A percentile compares a stretch with the other conserved stretches of the same genome.
Conservation (phyloP, 2,113 vertebrate species). For the Accipiter cooperii region DNA sequence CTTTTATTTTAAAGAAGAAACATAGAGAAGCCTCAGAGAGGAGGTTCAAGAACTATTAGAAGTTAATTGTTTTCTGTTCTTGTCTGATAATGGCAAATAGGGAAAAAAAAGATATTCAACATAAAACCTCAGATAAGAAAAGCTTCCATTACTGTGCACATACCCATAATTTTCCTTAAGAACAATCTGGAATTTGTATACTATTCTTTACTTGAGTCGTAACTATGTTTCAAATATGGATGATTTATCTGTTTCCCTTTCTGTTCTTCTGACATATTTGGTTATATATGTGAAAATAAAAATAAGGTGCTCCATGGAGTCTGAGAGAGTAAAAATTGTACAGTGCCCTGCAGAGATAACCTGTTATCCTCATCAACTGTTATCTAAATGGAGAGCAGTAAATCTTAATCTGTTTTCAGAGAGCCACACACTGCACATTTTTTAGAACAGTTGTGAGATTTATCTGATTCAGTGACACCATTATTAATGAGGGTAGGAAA, state of each 20-base stretch:
- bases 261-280: background rate
- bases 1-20: background rate
- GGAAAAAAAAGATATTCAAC: background rate
- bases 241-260: background rate
- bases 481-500: background rate
- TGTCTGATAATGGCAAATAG: background rate
- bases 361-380: background rate
- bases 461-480: background rate
- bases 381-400: background rate
- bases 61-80: conserved; percentile 10
- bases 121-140: background rate
- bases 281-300: background rate
- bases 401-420: conserved; percentile 12
- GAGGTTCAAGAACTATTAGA: background rate
- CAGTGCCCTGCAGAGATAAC: background rate
- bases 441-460: background rate
- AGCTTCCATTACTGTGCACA: background rate
- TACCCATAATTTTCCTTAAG: background rate
- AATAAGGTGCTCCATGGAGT: background rate
- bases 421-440: background rate
- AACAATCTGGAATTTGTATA: background rate
- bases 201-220: background rate
- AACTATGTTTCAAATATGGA: background rate
- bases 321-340: background rate
- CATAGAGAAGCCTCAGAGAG: background rate